Conservation (phyloP, 2,888 invertebrate species). For the Himalopsyche anomala region DNA sequence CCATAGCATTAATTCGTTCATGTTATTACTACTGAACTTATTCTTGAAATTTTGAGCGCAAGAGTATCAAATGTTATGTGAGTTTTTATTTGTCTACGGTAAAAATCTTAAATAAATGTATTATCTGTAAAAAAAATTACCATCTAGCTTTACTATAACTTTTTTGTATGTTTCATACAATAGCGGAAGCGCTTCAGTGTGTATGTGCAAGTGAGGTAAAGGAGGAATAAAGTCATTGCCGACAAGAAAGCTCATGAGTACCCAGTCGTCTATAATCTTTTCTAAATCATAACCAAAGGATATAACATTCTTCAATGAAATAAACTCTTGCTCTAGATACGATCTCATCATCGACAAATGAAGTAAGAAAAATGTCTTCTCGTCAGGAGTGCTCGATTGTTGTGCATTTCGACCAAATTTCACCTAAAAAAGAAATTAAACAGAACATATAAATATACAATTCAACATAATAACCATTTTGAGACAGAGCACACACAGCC, state of each 20-base stretch:
- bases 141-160: slow-evolving; percentile 90
- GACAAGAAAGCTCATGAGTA: slow-evolving; percentile 96
- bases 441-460: neutral
- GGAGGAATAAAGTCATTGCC: slow-evolving; percentile 99
- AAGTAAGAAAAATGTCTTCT: slow-evolving; percentile 93
- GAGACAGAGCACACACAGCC: neutral
- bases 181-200: slow-evolving; percentile 90
- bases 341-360: slow-evolving; percentile 95
- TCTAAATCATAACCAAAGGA: slow-evolving; percentile 90
- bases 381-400: slow-evolving; percentile 85
- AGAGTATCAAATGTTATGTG: too few species aligned
- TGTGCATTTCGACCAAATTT: slow-evolving; percentile 85
- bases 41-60: too few species aligned
- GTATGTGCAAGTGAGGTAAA: slow-evolving; percentile 95
- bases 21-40: too few species aligned
- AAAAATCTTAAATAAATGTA: neutral
- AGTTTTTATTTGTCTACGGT: too few species aligned
- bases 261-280: slow-evolving; percentile 97
- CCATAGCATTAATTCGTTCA: too few species aligned
- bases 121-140: slow-evolving; percentile 72
- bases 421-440: slow-evolving; percentile 75
- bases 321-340: slow-evolving; percentile 95
- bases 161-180: slow-evolving; percentile 93
- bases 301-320: slow-evolving; percentile 80
- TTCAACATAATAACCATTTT: slow-evolving; percentile 1